These are phyloP conservation scores for Macrosteles quadrilineatus DNA, from an alignment of 1,140 invertebrate genomes.

Conservation along the genomic window DNA sequence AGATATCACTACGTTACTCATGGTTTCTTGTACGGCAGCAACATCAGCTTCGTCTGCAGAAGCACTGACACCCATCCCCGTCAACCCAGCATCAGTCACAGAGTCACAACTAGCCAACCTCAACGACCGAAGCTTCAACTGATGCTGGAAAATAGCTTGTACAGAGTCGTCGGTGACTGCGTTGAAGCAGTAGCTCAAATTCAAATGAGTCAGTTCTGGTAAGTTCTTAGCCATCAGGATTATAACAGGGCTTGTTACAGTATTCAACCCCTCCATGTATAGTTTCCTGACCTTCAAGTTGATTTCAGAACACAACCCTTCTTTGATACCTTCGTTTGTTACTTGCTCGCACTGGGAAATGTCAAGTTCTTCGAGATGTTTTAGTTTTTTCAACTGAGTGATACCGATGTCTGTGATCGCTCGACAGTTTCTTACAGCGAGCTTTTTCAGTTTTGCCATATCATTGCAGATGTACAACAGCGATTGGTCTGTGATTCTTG, in stretches of 20 bases:
- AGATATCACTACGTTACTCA: slow-evolving; percentile 31
- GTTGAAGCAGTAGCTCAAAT: slow-evolving; percentile 67
- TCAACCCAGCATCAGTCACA: slow-evolving; percentile 66
- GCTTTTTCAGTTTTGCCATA: slow-evolving; percentile 55
- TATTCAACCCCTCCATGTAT: slow-evolving; percentile 59
- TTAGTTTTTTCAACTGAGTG: slow-evolving; percentile 55
- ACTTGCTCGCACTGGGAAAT: slow-evolving; percentile 67
- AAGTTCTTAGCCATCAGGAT: slow-evolving; percentile 58
- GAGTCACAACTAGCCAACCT: slow-evolving; percentile 64
- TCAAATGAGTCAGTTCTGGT: slow-evolving; percentile 59
- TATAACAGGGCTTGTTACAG: slow-evolving; percentile 60
- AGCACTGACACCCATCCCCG: slow-evolving; percentile 57
- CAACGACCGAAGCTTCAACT: slow-evolving; percentile 59
- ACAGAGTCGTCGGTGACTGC: slow-evolving; percentile 66
- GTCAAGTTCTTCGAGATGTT: slow-evolving; percentile 59
- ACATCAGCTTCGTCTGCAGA: slow-evolving; percentile 22
- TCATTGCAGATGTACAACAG: slow-evolving; percentile 59
- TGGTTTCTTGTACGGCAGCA: not conserved
- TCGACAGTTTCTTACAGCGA: slow-evolving; percentile 60
- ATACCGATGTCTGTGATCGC: slow-evolving; percentile 63
- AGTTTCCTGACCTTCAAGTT: slow-evolving; percentile 56
- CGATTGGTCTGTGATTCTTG: slow-evolving; percentile 62
- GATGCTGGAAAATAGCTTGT: slow-evolving; percentile 59
- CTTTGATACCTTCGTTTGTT: slow-evolving; percentile 59
- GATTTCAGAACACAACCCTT: slow-evolving; percentile 55